phyloP scores from a whole-genome alignment of 2,888 invertebrate species.

The Tholera decimalis region DNA sequence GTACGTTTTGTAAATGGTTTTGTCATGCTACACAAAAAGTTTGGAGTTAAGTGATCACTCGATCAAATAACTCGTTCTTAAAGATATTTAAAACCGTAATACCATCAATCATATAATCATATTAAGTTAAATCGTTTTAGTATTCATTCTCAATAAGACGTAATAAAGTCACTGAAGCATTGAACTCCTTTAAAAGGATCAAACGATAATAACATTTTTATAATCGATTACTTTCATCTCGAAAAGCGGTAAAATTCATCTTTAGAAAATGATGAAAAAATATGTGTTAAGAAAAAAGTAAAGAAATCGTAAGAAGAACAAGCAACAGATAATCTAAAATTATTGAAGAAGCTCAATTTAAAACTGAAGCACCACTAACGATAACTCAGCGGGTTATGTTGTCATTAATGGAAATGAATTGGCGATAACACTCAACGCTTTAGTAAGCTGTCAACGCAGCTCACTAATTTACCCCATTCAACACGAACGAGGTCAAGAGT shows the following conservation, averaged over 20 bases:
- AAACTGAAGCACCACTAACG: not conserved
- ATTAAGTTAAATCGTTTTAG: conserved; percentile 46
- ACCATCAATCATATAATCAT: conserved; percentile 58
- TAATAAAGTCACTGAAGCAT: conserved; percentile 48
- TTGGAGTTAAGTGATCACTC: conserved; percentile 1
- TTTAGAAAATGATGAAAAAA: too few species aligned
- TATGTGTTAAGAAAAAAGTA: not conserved
- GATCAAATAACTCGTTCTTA: conserved; percentile 21
- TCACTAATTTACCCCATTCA: conserved; percentile 45
- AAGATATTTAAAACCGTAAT: conserved; percentile 29
- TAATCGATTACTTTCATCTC: conserved; percentile 27
- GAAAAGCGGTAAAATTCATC: too few species aligned
- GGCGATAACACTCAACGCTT: conserved; percentile 31
- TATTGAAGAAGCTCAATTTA: not conserved
- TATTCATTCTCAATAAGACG: conserved; percentile 48
- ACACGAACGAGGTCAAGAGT: conserved; percentile 50
- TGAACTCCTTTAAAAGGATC: conserved; percentile 36
- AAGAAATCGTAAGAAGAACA: not conserved
- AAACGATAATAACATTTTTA: conserved; percentile 10
- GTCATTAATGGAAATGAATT: conserved; percentile 45
- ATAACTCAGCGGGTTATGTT: conserved; percentile 6
- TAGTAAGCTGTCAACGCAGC: conserved; percentile 38
- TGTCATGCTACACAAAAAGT: conserved; percentile 4
- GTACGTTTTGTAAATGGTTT: not conserved
- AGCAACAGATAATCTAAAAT: not conserved